Evolutionary conservation across 2,113 vertebrate species (phyloP).

Genomic region (Pavo muticus): DNA sequence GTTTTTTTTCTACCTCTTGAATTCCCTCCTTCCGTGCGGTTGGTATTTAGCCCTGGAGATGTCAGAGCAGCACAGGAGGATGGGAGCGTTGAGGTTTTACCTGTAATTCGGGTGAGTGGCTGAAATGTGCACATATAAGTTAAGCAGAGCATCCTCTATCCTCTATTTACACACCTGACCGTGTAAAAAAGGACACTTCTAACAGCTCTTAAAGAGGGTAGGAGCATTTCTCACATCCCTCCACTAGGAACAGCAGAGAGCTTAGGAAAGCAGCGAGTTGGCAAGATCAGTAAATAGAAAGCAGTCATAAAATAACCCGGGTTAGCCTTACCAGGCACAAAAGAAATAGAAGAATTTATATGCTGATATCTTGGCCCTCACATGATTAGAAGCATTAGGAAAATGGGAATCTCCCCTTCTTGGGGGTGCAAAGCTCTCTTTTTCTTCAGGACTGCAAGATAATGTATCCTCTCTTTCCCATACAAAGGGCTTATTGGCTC

Average conservation of each 20-base stretch:
- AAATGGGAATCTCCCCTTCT: conserved; percentile 58
- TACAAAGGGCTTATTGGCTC: conserved; percentile 63
- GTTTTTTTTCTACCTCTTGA: background rate
- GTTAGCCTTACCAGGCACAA: conserved; percentile 11
- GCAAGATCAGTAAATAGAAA: background rate
- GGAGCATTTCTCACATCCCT: conserved; percentile 26
- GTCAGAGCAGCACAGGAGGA: background rate
- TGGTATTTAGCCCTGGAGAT: background rate
- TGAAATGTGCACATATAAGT: background rate
- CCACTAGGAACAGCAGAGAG: conserved; percentile 62
- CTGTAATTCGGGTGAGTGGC: background rate
- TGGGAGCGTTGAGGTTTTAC: background rate
- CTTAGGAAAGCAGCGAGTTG: background rate
- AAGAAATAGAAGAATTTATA: conserved; percentile 38
- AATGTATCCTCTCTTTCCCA: conserved; percentile 45
- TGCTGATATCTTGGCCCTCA: conserved; percentile 6
- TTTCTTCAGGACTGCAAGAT: conserved; percentile 55
- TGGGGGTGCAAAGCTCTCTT: conserved; percentile 57
- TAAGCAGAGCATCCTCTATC: background rate
- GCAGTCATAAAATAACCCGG: conserved; percentile 10
- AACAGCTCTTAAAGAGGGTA: fast-evolving
- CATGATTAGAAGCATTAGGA: conserved; percentile 42
- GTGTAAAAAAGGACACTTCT: background rate
- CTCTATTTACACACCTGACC: too few relatives aligned
- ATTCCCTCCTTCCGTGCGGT: background rate